phyloP scores from a whole-genome alignment of 2,888 invertebrate species.

The Ephialtes manifestator region DNA sequence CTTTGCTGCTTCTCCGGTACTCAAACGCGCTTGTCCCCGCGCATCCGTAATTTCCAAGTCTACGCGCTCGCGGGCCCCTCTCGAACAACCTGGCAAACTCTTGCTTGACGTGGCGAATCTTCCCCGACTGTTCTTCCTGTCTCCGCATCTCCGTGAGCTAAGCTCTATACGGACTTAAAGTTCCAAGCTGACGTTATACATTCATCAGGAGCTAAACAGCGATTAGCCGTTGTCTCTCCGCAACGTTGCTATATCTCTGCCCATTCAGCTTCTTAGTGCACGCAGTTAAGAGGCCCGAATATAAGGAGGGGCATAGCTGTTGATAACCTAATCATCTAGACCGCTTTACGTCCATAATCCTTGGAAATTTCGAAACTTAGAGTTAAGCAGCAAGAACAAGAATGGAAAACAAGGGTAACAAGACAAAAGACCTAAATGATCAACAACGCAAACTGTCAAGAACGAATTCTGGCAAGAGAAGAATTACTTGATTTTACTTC shows the following conservation, averaged over 20 bases:
- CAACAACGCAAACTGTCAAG: not conserved
- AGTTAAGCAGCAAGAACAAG: not conserved
- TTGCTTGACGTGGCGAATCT: conserved; percentile 45
- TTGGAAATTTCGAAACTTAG: conserved; percentile 51
- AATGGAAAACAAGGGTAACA: not conserved
- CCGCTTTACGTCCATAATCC: conserved; percentile 58
- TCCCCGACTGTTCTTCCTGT: conserved; percentile 21
- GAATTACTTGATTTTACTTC: not conserved
- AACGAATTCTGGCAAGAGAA: not conserved
- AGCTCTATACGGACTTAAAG: conserved; percentile 69
- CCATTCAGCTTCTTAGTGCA: conserved; percentile 51
- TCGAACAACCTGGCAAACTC: conserved; percentile 70
- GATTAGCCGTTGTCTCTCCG: conserved; percentile 70
- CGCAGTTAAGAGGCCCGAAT: not conserved
- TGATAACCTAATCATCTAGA: conserved; percentile 71
- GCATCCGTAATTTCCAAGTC: conserved; percentile 80
- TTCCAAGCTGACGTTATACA: conserved; percentile 71
- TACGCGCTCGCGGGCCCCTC: conserved; percentile 71
- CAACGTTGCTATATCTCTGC: conserved; percentile 45
- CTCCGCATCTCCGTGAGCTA: conserved; percentile 57
- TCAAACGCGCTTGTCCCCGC: conserved; percentile 33
- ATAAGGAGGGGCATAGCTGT: conserved; percentile 45
- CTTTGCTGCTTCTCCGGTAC: conserved; percentile 36
- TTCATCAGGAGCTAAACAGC: conserved; percentile 72
- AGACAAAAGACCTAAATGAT: not conserved